These are phyloP conservation scores for Portunus trituberculatus DNA, from an alignment of 1,140 invertebrate species.

Conservation along the genomic window DNA sequence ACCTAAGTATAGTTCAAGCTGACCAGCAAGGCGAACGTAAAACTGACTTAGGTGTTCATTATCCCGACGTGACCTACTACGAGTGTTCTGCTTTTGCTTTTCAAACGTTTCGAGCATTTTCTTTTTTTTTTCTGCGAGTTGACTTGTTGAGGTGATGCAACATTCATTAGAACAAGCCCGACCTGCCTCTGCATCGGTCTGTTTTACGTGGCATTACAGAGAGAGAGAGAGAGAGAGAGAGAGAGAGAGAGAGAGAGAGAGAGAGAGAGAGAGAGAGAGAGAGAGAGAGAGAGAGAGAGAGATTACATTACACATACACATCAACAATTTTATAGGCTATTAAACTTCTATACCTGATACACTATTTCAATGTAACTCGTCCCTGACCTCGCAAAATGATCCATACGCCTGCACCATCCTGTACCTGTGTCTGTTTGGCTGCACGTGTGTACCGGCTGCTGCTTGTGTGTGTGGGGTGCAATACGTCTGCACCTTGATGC, in stretches of 20 bases:
- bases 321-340: too few relatives aligned
- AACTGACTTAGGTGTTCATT: neutral
- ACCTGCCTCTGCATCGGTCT: neutral
- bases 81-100: neutral
- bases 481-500: too few relatives aligned
- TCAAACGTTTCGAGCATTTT: neutral
- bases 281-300: too few relatives aligned
- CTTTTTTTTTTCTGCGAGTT: neutral
- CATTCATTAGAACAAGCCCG: neutral
- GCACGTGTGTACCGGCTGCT: neutral
- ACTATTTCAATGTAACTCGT: too few relatives aligned
- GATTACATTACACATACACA: too few relatives aligned
- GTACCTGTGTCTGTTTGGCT: neutral
- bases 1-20: neutral
- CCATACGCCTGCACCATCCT: neutral
- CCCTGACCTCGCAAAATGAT: too few relatives aligned
- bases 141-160: neutral
- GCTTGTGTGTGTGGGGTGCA: neutral
- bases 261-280: too few relatives aligned
- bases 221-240: too few relatives aligned
- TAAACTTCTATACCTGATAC: too few relatives aligned
- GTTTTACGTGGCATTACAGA: too few relatives aligned
- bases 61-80: neutral
- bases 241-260: too few relatives aligned
- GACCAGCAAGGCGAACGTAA: neutral